These are phyloP conservation scores for Pachyrhynchus sulphureomaculatus DNA, from an alignment of 1,140 invertebrate species.

Conservation along the genomic window DNA sequence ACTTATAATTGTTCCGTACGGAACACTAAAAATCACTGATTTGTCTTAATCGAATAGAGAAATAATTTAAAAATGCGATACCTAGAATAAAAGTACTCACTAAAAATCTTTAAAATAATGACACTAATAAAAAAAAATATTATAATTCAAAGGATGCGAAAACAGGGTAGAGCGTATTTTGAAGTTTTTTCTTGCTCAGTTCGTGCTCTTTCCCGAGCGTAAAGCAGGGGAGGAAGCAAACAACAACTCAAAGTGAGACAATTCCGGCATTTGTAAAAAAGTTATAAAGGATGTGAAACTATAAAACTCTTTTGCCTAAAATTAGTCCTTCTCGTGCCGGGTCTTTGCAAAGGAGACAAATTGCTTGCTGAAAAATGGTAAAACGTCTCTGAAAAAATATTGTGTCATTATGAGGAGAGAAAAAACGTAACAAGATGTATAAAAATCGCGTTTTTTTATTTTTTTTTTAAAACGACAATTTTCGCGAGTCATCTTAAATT, in stretches of 20 bases:
- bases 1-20: too few species aligned
- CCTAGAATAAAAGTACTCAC: too few species aligned
- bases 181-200: slow-evolving; percentile 32
- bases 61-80: too few species aligned
- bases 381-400: too few species aligned
- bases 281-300: slow-evolving; percentile 41
- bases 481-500: too few species aligned
- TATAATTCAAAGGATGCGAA: slow-evolving; percentile 28
- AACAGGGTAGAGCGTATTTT: slow-evolving; percentile 8
- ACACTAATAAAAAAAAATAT: slow-evolving; percentile 23
- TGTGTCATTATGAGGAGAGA: too few species aligned
- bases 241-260: slow-evolving; percentile 39
- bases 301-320: slow-evolving; percentile 44
- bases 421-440: too few species aligned
- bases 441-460: too few species aligned
- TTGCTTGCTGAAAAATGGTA: slow-evolving; percentile 29
- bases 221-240: slow-evolving; percentile 34
- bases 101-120: background rate
- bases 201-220: slow-evolving; percentile 13
- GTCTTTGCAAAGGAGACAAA: slow-evolving; percentile 44
- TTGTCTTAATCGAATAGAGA: too few species aligned
- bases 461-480: too few species aligned
- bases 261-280: slow-evolving; percentile 41
- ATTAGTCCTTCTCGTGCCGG: slow-evolving; percentile 37
- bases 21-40: too few species aligned